Percentiles rank a stretch among this genome's conserved stretches.
phyloP scores from a whole-genome alignment of 2,113 vertebrate species.

The Rhinopithecus roxellana region DNA sequence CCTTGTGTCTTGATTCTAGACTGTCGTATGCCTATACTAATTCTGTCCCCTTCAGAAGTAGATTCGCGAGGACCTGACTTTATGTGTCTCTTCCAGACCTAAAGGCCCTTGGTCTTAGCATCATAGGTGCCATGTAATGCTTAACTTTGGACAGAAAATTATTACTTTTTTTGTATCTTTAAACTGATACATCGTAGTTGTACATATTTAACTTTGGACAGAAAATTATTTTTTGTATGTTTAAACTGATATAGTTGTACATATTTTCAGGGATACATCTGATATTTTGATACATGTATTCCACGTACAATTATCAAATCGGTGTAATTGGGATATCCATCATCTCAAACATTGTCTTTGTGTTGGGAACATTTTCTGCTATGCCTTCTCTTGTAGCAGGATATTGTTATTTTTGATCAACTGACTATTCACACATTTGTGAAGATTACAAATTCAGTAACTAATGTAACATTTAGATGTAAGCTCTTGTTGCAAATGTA shows the following conservation, averaged over 20 bases:
- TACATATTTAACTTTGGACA: neutral
- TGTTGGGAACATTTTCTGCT: neutral
- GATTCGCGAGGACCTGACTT: neutral
- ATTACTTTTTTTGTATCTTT: neutral
- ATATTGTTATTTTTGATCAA: neutral
- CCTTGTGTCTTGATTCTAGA: neutral
- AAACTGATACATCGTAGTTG: neutral
- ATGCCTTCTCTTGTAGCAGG: neutral
- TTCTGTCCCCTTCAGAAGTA: neutral
- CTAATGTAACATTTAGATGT: neutral
- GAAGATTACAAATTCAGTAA: neutral
- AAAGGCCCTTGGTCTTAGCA: neutral
- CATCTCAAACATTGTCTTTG: neutral
- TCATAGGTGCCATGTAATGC: neutral
- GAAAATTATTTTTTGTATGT: neutral
- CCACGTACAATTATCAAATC: neutral
- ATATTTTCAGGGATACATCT: neutral
- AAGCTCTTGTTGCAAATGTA: conserved; percentile 12
- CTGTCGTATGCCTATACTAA: neutral
- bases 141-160: neutral
- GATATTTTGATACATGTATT: neutral
- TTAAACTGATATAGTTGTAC: neutral
- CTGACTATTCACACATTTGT: neutral
- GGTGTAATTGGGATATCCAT: neutral
- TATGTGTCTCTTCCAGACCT: neutral